These are phyloP conservation scores for Neocrepidodera transversa DNA, from an alignment of 2,888 invertebrate genomes.

Conservation along the genomic window DNA sequence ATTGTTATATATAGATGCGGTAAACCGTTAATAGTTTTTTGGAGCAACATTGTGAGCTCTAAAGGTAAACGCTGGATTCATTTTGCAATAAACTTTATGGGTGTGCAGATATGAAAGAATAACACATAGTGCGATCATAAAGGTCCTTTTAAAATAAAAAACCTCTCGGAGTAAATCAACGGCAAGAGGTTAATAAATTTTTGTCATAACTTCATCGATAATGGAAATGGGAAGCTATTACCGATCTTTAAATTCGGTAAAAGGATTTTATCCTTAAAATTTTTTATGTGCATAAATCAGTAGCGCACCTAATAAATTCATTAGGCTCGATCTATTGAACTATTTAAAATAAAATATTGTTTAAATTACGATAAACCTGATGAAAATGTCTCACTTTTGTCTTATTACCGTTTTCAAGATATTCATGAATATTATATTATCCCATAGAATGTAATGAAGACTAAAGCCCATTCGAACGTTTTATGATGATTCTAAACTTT, in stretches of 20 bases:
- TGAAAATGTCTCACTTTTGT: too few relatives aligned
- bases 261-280: not conserved
- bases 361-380: too few relatives aligned
- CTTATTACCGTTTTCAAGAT: too few relatives aligned
- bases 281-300: too few relatives aligned
- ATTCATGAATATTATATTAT: too few relatives aligned
- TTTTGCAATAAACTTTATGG: constrained; percentile 18
- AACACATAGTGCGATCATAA: constrained; percentile 24
- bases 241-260: not conserved
- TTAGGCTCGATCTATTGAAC: too few relatives aligned
- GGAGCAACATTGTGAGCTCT: constrained; percentile 1
- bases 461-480: constrained; percentile 1
- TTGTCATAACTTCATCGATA: constrained; percentile 21
- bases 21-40: constrained; percentile 7
- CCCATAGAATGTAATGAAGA: too few relatives aligned
- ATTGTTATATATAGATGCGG: constrained; percentile 3
- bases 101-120: constrained; percentile 13
- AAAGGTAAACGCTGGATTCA: constrained; percentile 3
- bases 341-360: too few relatives aligned
- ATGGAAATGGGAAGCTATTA: constrained; percentile 9
- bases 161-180: constrained; percentile 17
- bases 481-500: constrained; percentile 1
- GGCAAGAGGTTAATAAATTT: constrained; percentile 21
- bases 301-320: too few relatives aligned
- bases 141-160: constrained; percentile 9